These are phyloP conservation scores for Silurus asotus DNA, from an alignment of 2,113 vertebrate species.

Conservation along the genomic window DNA sequence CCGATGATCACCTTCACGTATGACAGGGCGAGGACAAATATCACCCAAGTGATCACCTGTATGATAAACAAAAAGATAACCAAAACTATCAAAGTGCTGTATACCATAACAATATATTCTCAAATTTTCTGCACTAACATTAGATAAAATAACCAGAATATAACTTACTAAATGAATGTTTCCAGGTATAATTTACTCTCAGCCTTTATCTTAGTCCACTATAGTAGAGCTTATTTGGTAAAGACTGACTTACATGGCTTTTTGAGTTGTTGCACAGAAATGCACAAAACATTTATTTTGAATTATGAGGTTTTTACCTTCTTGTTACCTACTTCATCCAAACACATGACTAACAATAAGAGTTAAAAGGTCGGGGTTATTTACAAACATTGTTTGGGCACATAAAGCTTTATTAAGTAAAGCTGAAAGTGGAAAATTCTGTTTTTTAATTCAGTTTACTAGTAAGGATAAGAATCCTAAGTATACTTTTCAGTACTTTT, in stretches of 20 bases:
- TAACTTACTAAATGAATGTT: background rate
- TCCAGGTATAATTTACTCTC: background rate
- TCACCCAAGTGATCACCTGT: conserved; percentile 78
- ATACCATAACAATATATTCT: background rate
- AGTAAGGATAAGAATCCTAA: background rate
- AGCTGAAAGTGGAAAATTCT: background rate
- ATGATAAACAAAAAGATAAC: conserved; percentile 14
- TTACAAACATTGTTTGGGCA: background rate
- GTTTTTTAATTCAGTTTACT: background rate
- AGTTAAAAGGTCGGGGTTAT: background rate
- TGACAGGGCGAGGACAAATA: conserved; percentile 78
- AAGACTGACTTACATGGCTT: background rate
- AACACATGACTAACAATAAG: too few species aligned
- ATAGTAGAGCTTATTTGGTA: background rate
- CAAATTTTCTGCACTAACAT: background rate
- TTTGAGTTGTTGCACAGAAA: background rate
- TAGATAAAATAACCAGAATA: background rate
- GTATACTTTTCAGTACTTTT: background rate
- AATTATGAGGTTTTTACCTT: too few species aligned
- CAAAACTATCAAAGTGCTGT: background rate
- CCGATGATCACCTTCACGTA: conserved; percentile 85
- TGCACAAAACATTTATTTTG: background rate
- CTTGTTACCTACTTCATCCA: too few species aligned
- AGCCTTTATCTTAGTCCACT: background rate
- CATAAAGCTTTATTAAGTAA: background rate